Conservation (phyloP, 2,113 vertebrate species). For the Salvelinus fontinalis region DNA sequence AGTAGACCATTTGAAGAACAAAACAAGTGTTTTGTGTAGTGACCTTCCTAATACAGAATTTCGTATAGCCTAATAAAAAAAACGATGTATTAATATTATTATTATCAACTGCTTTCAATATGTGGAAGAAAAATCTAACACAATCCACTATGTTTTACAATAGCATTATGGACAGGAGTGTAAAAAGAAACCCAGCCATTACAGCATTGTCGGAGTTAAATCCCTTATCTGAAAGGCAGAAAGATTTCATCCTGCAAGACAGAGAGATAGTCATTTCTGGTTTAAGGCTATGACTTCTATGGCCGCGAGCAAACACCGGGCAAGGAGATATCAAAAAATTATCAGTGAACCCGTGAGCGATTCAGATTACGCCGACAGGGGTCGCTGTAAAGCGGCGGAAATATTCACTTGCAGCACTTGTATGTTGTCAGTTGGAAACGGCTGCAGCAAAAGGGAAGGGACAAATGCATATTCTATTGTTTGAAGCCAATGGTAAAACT, state of each 20-base stretch:
- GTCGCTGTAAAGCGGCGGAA: constrained; percentile 70
- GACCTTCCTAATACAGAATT: neutral
- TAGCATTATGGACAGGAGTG: neutral
- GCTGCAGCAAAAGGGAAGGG: constrained; percentile 23
- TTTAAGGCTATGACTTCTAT: constrained; percentile 57
- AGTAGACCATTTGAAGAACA: neutral
- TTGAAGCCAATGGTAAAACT: constrained; percentile 27
- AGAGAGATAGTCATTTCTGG: constrained; percentile 62
- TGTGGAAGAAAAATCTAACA: neutral
- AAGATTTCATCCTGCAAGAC: constrained; percentile 33
- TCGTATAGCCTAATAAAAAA: constrained; percentile 4
- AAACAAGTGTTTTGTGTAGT: neutral
- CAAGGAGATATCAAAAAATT: constrained; percentile 38
- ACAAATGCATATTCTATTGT: constrained; percentile 43
- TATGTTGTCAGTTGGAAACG: constrained; percentile 8
- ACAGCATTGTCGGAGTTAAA: constrained; percentile 24
- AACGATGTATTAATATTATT: neutral
- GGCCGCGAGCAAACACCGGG: constrained; percentile 56
- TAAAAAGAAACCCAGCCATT: constrained; percentile 9
- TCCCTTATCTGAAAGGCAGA: constrained; percentile 29
- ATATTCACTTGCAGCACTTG: constrained; percentile 2
- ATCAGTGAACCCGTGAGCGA: constrained; percentile 16
- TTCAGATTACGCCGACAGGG: constrained; percentile 62
- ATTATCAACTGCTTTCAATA: neutral
- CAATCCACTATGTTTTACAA: neutral